Conservation (phyloP, 2,797 vertebrate species). For the Neosilurus mollespiculum region DNA sequence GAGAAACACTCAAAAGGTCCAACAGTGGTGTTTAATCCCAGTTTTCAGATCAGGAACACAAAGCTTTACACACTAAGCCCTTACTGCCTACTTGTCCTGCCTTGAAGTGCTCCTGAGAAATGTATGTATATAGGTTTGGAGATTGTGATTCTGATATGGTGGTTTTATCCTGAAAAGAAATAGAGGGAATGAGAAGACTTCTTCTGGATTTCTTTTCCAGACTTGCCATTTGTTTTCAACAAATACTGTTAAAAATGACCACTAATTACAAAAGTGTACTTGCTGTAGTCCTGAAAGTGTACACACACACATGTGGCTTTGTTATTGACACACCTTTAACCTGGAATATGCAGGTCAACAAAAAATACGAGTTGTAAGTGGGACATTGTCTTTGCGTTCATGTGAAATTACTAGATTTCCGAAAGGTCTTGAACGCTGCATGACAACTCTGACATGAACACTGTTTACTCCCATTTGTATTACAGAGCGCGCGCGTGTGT, state of each 20-base stretch:
- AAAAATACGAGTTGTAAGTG: not conserved
- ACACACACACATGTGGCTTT: not conserved
- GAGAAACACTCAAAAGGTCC: no score
- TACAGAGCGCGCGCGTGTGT: not conserved
- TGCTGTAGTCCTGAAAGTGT: not conserved
- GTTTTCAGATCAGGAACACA: no score
- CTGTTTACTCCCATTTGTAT: not conserved
- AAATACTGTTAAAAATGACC: no score
- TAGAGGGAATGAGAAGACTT: accelerated
- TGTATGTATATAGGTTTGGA: no score
- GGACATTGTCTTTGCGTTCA: not conserved
- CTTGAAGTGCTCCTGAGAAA: no score
- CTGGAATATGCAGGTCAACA: not conserved
- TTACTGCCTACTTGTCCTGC: no score
- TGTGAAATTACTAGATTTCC: not conserved
- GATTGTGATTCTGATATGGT: no score
- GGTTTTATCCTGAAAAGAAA: no score
- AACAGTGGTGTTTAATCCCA: no score
- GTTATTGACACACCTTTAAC: not conserved
- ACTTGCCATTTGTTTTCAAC: no score
- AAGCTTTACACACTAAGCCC: no score
- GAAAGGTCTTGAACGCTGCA: not conserved
- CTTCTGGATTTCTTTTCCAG: no score
- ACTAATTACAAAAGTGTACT: accelerated
- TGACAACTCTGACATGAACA: not conserved